Evolutionary conservation across 2,888 invertebrate species (phyloP).

Genomic region (Cephonodes hylas): DNA sequence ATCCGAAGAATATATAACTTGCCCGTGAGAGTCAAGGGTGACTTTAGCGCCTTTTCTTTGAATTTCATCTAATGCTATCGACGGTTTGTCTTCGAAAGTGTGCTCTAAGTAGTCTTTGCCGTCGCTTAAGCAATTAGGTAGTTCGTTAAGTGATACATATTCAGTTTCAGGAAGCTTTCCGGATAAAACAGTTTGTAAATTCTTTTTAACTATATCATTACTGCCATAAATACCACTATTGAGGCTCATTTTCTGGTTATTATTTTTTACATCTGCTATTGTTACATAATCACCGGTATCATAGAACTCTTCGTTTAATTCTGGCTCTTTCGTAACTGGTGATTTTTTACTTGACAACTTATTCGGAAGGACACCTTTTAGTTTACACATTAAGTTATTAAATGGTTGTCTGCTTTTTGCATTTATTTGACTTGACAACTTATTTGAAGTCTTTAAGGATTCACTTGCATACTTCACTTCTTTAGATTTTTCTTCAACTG

Average conservation of each 20-base stretch:
- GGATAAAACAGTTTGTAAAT: conserved; percentile 81
- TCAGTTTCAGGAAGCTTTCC: conserved; percentile 85
- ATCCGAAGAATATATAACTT: conserved; percentile 93
- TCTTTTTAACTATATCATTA: conserved; percentile 85
- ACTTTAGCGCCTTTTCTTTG: conserved; percentile 87
- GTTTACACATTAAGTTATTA: conserved; percentile 87
- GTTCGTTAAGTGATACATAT: conserved; percentile 90
- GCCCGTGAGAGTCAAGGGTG: conserved; percentile 91
- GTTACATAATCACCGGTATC: conserved; percentile 92
- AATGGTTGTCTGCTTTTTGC: conserved; percentile 80
- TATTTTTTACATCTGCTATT: conserved; percentile 90
- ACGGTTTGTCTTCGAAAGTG: conserved; percentile 53
- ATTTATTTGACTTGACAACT: conserved; percentile 52
- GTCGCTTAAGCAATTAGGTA: conserved; percentile 81
- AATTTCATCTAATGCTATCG: conserved; percentile 61
- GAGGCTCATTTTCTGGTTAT: conserved; percentile 83
- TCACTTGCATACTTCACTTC: conserved; percentile 44
- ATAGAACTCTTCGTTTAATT: conserved; percentile 69
- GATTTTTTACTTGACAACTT: conserved; percentile 76
- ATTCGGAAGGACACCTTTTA: conserved; percentile 83
- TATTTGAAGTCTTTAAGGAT: conserved; percentile 45
- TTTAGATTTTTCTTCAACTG: conserved; percentile 55
- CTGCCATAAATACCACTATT: conserved; percentile 81
- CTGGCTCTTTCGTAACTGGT: conserved; percentile 68
- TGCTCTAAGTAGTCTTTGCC: conserved; percentile 71